These are phyloP conservation scores for Dreissena rostriformis DNA, from an alignment of 1,140 invertebrate genomes.

Conservation along the genomic window DNA sequence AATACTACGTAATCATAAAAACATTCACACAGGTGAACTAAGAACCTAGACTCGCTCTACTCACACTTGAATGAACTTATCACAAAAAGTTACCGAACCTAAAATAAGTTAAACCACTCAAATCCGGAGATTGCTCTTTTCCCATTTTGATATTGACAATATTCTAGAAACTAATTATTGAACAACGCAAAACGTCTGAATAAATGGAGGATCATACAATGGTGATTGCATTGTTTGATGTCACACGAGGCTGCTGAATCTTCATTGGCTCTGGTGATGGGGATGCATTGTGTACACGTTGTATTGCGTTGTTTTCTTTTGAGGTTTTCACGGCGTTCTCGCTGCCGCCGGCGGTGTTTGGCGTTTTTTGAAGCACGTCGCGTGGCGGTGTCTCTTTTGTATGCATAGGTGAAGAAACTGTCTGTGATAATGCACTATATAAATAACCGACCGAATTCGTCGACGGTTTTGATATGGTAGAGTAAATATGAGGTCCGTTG, in stretches of 20 bases:
- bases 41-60: too few species aligned
- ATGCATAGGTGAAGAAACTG: slow-evolving; percentile 55
- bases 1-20: too few species aligned
- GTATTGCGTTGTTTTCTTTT: background rate
- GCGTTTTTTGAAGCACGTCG: slow-evolving; percentile 1
- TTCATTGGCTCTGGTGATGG: slow-evolving; percentile 15
- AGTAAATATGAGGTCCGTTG: slow-evolving; percentile 28
- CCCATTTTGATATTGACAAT: too few species aligned
- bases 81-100: too few species aligned
- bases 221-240: slow-evolving; percentile 56
- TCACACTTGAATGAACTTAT: too few species aligned
- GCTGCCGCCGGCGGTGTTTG: background rate
- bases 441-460: slow-evolving; percentile 37
- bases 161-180: too few species aligned
- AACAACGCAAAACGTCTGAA: too few species aligned
- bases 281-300: slow-evolving; percentile 20
- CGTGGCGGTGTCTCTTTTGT: background rate
- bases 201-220: slow-evolving; percentile 30
- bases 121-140: too few species aligned
- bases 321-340: slow-evolving; percentile 13
- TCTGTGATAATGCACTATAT: slow-evolving; percentile 56
- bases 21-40: too few species aligned
- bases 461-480: slow-evolving; percentile 44
- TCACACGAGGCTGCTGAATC: slow-evolving; percentile 13
- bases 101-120: too few species aligned